Percentiles rank a stretch among this genome's conserved stretches.
Evolutionary conservation across 2,113 vertebrate genomes (phyloP).

Genomic region (Rhagologus leucostigma): DNA sequence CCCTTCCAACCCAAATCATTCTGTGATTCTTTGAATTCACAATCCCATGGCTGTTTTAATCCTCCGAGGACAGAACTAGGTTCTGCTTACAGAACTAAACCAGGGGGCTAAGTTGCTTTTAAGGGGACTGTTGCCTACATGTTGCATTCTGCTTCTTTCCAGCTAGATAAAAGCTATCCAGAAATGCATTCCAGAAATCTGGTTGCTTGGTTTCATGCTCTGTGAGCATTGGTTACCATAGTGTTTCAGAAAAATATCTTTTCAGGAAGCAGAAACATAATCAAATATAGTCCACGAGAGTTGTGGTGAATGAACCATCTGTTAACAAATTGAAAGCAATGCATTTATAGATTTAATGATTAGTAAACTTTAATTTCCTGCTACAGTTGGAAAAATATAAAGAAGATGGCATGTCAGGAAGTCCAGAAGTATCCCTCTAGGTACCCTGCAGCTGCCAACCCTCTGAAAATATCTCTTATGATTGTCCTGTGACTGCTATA

Average conservation of each 20-base stretch:
- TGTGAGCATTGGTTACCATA: neutral
- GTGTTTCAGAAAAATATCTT: conserved; percentile 39
- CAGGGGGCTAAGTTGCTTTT: neutral
- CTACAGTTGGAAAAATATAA: neutral
- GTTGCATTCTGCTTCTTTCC: neutral
- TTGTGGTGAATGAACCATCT: neutral
- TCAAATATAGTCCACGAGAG: neutral
- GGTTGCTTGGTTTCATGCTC: conserved; percentile 35
- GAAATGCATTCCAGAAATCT: conserved; percentile 18
- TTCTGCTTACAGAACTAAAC: neutral
- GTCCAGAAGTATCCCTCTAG: neutral
- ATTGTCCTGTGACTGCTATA: neutral
- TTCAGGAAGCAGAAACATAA: neutral
- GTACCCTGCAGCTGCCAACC: neutral
- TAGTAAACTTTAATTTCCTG: neutral
- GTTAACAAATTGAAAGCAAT: neutral
- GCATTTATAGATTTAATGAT: neutral
- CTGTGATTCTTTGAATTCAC: neutral
- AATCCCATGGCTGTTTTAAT: neutral
- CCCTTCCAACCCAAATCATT: neutral
- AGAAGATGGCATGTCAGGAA: neutral
- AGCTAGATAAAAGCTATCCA: neutral
- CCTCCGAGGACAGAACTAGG: neutral
- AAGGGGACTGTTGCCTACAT: neutral
- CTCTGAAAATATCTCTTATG: neutral